Base-by-base conservation (phyloP, 2,113 vertebrate species). In the Cichladusa arquata region DNA sequence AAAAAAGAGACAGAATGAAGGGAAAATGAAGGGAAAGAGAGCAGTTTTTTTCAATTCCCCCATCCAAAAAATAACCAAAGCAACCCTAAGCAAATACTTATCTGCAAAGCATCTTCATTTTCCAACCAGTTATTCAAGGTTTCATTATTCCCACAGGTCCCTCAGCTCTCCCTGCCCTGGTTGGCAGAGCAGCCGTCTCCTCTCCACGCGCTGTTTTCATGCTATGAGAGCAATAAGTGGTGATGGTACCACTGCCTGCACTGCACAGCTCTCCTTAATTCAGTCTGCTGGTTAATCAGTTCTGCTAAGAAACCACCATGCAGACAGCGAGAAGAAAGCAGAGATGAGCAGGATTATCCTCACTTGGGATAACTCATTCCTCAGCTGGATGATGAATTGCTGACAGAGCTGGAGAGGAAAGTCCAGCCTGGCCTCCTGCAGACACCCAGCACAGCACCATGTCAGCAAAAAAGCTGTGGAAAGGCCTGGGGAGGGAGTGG, bases 181-280 rank as follows among this genome's bases (percentile, higher is more conserved):
- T 19, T 70, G 74, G 31, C 67, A 79, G 16, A 71, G 54, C 19
- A 58, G 19, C n/a, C 26, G 56, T 23, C 15, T 62, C 47, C 42
- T 45, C 31, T 26, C 9, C 1, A 12, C 0, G 0, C 38, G 36
- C 23, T 36, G 17, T 60, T 82, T 85, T 38, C 78, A 78, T 25
- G 19, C 31, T 11, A 2, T 3, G 0, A 31, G 14, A 40, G 22
- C 23, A 34, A 1, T 14, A 29, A 48, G 6, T 18, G 38, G 14
- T 0, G 2, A 50, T 12, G n/a, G 64, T 1, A 12, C 38, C 58
- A 6, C n/a, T 7, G n/a, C 44, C 45, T 9, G 4, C 2, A 1
- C 58, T 42, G 65, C 47, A 13, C 60, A 34, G 6, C 19, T 36
- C 73, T 28, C 70, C 65, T 28, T 28, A 61, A 29, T 12, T 42